Conservation (phyloP, 2,888 invertebrate genomes). For the Brenthis hecate region DNA sequence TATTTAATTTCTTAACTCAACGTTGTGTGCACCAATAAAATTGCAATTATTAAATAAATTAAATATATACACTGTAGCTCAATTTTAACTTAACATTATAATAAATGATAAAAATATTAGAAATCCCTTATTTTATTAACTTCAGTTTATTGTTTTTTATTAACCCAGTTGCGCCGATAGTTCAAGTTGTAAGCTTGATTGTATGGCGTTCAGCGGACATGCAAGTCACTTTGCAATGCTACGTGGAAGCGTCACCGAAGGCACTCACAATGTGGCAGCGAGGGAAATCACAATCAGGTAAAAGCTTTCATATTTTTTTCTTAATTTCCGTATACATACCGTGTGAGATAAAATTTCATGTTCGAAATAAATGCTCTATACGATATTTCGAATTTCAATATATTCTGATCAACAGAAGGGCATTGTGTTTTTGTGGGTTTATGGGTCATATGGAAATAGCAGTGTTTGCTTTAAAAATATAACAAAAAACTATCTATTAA, state of each 20-base stretch:
- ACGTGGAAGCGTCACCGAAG: constrained; percentile 93
- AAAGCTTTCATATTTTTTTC: constrained; percentile 19
- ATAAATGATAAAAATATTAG: not conserved
- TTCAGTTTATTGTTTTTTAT: not conserved
- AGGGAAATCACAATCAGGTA: constrained; percentile 58
- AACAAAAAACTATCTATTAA: too few species aligned
- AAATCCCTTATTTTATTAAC: not conserved
- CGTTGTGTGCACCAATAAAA: too few species aligned
- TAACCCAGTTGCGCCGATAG: constrained; percentile 89
- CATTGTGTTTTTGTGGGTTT: constrained; percentile 5
- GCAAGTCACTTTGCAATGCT: constrained; percentile 91
- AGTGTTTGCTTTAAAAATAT: too few species aligned
- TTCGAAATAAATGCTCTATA: constrained; percentile 2
- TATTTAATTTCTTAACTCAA: too few species aligned
- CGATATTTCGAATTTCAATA: constrained; percentile 13
- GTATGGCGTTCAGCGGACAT: constrained; percentile 90
- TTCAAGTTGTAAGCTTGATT: constrained; percentile 91
- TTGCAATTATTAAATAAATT: too few species aligned
- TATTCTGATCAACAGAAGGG: not conserved
- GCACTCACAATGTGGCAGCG: constrained; percentile 91
- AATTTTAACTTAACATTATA: too few species aligned
- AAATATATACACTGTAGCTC: too few species aligned
- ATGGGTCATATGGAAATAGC: not conserved
- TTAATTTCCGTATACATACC: not conserved
- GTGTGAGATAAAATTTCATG: not conserved